A percentile compares a stretch with the other conserved stretches of the same genome.
phyloP scores from a whole-genome alignment of 2,113 vertebrate species.

The Cyprinodon tularosa region DNA sequence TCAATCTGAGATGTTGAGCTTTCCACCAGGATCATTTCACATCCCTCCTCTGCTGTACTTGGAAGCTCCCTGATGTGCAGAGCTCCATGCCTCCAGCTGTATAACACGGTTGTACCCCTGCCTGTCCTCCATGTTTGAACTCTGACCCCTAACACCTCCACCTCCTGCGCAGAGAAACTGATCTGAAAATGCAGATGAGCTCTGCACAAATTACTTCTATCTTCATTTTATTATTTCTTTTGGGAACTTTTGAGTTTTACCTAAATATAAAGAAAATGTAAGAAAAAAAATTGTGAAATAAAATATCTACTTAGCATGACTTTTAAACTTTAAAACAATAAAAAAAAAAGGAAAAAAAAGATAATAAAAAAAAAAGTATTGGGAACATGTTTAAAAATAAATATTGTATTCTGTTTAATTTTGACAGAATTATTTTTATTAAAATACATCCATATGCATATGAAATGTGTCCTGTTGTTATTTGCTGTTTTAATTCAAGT shows the following conservation, averaged over 20 bases:
- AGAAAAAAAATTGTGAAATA: slow-evolving; percentile 80
- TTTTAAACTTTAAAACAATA: slow-evolving; percentile 88
- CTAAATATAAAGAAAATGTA: slow-evolving; percentile 52
- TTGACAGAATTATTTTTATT: slow-evolving; percentile 99
- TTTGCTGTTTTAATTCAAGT: background rate
- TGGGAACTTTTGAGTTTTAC: slow-evolving; percentile 86
- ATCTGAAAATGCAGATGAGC: slow-evolving; percentile 54
- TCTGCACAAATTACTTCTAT: slow-evolving; percentile 84
- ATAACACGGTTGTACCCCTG: slow-evolving; percentile 61
- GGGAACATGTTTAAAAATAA: slow-evolving; percentile 90
- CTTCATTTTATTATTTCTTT: slow-evolving; percentile 77
- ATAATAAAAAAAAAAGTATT: slow-evolving; percentile 85
- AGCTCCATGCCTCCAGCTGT: slow-evolving; percentile 42
- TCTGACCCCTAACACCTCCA: slow-evolving; percentile 34
- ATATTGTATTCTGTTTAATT: slow-evolving; percentile 95
- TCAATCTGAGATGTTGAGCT: slow-evolving; percentile 36
- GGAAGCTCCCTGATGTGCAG: slow-evolving; percentile 39
- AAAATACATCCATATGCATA: slow-evolving; percentile 96
- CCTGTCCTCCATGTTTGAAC: slow-evolving; percentile 56
- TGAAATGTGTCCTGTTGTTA: slow-evolving; percentile 29
- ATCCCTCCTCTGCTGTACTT: slow-evolving; percentile 47
- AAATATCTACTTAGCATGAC: slow-evolving; percentile 94
- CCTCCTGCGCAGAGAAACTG: slow-evolving; percentile 32
- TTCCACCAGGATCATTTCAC: slow-evolving; percentile 28
- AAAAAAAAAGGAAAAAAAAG: slow-evolving; percentile 68